Percentiles rank a stretch among this genome's conserved stretches.
These are phyloP conservation scores for Allacma fusca DNA, from an alignment of 2,888 invertebrate species.

Conservation along the genomic window DNA sequence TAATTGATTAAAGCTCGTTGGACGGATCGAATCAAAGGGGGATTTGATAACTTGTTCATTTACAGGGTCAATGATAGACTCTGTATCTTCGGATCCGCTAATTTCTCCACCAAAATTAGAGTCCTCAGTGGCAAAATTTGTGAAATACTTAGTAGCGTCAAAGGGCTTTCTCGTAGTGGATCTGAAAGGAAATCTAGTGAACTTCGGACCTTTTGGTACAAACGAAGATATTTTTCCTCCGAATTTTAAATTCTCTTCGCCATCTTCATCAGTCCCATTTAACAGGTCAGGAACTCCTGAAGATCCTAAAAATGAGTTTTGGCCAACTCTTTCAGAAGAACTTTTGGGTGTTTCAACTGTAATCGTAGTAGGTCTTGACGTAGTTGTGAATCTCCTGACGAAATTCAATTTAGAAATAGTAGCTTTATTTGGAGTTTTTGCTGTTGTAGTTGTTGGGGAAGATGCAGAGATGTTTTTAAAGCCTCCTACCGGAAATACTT, in stretches of 20 bases:
- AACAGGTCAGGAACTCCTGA: slow-evolving; percentile 28
- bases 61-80: slow-evolving; percentile 56
- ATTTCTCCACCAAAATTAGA: slow-evolving; percentile 55
- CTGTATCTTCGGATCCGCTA: slow-evolving; percentile 57
- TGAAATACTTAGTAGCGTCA: slow-evolving; percentile 55
- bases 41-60: slow-evolving; percentile 58
- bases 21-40: slow-evolving; percentile 45
- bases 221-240: slow-evolving; percentile 29
- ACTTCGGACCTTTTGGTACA: slow-evolving; percentile 32
- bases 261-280: slow-evolving; percentile 19
- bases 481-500: slow-evolving; percentile 36
- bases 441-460: slow-evolving; percentile 19
- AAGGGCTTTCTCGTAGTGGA: slow-evolving; percentile 47
- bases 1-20: slow-evolving; percentile 25
- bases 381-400: slow-evolving; percentile 54
- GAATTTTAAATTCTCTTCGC: neutral
- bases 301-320: slow-evolving; percentile 4
- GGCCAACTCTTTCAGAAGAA: neutral
- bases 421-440: slow-evolving; percentile 49
- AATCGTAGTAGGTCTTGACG: slow-evolving; percentile 43
- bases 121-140: slow-evolving; percentile 50
- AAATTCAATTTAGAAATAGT: slow-evolving; percentile 56
- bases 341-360: slow-evolving; percentile 10
- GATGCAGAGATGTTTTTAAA: slow-evolving; percentile 39
- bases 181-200: slow-evolving; percentile 26